Percentiles rank a stretch among this genome's conserved stretches.
Evolutionary conservation across 2,888 invertebrate species (phyloP).

Genomic region (Macrosoma leucophasiata): DNA sequence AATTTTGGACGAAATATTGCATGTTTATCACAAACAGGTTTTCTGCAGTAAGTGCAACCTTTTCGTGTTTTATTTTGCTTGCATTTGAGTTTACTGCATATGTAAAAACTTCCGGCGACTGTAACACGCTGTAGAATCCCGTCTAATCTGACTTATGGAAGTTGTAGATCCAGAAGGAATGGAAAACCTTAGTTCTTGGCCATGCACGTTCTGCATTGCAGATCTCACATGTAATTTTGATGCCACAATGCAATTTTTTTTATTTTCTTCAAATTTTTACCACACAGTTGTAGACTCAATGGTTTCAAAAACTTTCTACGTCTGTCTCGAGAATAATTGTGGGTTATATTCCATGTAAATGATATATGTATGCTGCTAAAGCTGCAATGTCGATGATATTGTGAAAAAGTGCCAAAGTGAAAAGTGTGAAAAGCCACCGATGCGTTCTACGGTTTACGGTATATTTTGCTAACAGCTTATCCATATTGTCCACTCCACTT

Average conservation of each 20-base stretch:
- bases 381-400: slow-evolving; percentile 13
- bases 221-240: slow-evolving; percentile 15
- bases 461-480: slow-evolving; percentile 13
- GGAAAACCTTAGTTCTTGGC: slow-evolving; percentile 12
- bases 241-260: slow-evolving; percentile 14
- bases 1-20: slow-evolving; percentile 10
- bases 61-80: slow-evolving; percentile 11
- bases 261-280: slow-evolving; percentile 12
- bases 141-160: slow-evolving; percentile 12
- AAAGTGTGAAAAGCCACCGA: slow-evolving; percentile 13
- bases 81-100: slow-evolving; percentile 13
- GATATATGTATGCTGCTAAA: slow-evolving; percentile 12
- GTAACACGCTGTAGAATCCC: slow-evolving; percentile 15
- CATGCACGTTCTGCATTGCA: slow-evolving; percentile 15
- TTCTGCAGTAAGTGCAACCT: slow-evolving; percentile 12
- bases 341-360: slow-evolving; percentile 11
- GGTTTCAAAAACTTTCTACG: slow-evolving; percentile 13
- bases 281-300: slow-evolving; percentile 12
- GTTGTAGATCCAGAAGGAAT: slow-evolving; percentile 7
- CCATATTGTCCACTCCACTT: slow-evolving; percentile 13
- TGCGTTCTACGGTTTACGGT: slow-evolving; percentile 13
- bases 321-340: slow-evolving; percentile 5
- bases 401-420: slow-evolving; percentile 14
- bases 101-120: slow-evolving; percentile 12
- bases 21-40: slow-evolving; percentile 17